These are phyloP conservation scores for Phalacrocorax brasilianus DNA, from an alignment of 2,113 vertebrate genomes.

Conservation along the genomic window DNA sequence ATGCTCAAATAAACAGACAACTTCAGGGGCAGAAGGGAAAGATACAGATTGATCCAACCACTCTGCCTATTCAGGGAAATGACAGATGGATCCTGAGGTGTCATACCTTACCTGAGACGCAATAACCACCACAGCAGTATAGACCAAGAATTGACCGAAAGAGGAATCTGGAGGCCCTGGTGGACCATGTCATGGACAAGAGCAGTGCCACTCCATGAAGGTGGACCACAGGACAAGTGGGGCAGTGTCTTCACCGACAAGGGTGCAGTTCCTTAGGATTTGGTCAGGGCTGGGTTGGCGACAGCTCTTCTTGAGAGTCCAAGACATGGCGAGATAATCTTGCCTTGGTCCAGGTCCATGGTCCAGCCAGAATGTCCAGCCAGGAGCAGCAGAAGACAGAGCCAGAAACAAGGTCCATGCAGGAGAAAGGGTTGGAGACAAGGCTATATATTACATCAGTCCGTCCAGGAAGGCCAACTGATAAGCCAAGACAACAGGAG, in stretches of 20 bases:
- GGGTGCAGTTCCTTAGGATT: neutral
- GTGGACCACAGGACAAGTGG: neutral
- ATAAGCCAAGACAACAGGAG: neutral
- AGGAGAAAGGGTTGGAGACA: neutral
- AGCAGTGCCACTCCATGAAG: neutral
- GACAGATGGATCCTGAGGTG: neutral
- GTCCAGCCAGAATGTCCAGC: neutral
- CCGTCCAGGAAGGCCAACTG: neutral
- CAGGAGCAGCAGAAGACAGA: neutral
- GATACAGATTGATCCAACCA: neutral
- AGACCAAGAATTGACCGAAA: neutral
- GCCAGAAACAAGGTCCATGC: neutral
- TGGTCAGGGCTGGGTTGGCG: neutral
- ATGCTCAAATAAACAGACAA: neutral
- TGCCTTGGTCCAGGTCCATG: neutral
- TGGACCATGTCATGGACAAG: neutral
- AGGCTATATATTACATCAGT: neutral
- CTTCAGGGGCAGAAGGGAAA: neutral
- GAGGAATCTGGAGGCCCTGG: neutral
- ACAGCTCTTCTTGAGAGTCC: neutral
- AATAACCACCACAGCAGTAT: neutral
- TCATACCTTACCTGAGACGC: neutral
- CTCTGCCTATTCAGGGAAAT: neutral
- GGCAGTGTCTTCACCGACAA: neutral
- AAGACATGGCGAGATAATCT: neutral